Conservation (phyloP, 1,140 invertebrate species). For the Gonatopus flavifemur region DNA sequence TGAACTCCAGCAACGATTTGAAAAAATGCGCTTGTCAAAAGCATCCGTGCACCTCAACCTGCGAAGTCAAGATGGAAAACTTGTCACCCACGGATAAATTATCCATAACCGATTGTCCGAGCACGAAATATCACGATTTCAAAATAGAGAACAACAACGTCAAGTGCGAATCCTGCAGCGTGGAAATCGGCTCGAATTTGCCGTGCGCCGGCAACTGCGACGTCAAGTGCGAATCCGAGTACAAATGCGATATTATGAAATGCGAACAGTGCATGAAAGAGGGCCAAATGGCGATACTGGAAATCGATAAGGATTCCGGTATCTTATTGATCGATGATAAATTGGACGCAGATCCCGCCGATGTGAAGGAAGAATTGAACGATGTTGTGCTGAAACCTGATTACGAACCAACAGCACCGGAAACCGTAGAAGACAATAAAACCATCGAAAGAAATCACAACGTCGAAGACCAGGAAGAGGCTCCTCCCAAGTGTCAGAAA, state of each 20-base stretch:
- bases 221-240: constrained; percentile 53
- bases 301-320: constrained; percentile 55
- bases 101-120: constrained; percentile 30
- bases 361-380: constrained; percentile 50
- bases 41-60: constrained; percentile 47
- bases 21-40: constrained; percentile 46
- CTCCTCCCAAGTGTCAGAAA: constrained; percentile 59
- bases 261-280: constrained; percentile 54
- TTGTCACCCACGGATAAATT: constrained; percentile 48
- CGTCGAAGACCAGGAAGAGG: constrained; percentile 17
- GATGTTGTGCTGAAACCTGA: constrained; percentile 48
- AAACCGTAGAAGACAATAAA: constrained; percentile 31
- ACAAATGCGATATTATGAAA: constrained; percentile 52
- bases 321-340: constrained; percentile 52
- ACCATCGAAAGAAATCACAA: constrained; percentile 5
- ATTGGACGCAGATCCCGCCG: constrained; percentile 44
- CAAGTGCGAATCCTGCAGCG: constrained; percentile 53
- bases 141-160: constrained; percentile 56
- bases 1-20: constrained; percentile 39
- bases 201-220: constrained; percentile 48
- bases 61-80: constrained; percentile 53
- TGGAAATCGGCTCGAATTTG: constrained; percentile 42
- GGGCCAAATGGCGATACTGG: constrained; percentile 47
- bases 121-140: constrained; percentile 35
- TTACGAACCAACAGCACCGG: constrained; percentile 49